phyloP scores from a whole-genome alignment of 2,113 vertebrate species.

The Ochotona princeps region DNA sequence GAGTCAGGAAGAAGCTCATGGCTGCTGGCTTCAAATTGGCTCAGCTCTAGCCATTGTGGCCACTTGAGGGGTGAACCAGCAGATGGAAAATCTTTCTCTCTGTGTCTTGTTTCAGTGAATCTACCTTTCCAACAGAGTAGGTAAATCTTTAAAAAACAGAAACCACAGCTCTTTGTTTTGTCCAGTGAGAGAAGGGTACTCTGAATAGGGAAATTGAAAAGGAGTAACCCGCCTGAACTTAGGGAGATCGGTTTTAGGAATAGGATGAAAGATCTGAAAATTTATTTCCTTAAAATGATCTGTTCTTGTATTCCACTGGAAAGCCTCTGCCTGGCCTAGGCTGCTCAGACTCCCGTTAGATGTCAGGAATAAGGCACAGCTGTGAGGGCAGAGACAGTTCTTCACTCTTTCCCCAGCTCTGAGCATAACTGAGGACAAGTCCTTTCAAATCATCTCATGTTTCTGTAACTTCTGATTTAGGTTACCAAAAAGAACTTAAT shows the following conservation, averaged over 20 bases:
- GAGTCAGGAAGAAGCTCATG: too few species aligned
- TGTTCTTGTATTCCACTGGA: background rate
- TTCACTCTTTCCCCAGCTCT: background rate
- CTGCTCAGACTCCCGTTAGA: background rate
- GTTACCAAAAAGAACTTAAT: background rate
- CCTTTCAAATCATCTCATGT: background rate
- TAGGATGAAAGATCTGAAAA: background rate
- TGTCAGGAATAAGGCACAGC: background rate
- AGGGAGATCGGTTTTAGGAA: background rate
- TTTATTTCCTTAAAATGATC: background rate
- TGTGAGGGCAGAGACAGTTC: background rate
- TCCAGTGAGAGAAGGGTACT: background rate
- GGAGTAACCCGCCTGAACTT: background rate
- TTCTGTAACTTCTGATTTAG: background rate
- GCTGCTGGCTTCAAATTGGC: too few species aligned
- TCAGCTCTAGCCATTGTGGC: too few species aligned
- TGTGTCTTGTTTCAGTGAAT: too few species aligned
- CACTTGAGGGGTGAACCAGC: too few species aligned
- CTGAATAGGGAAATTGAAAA: background rate
- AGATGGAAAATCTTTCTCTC: too few species aligned
- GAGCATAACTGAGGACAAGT: background rate
- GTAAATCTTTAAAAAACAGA: too few species aligned
- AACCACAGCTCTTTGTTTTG: background rate
- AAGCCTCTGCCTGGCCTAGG: background rate
- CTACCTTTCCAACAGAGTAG: too few species aligned